Evolutionary conservation across 1,140 invertebrate genomes (phyloP).

Genomic region (Latrodectus geometricus): DNA sequence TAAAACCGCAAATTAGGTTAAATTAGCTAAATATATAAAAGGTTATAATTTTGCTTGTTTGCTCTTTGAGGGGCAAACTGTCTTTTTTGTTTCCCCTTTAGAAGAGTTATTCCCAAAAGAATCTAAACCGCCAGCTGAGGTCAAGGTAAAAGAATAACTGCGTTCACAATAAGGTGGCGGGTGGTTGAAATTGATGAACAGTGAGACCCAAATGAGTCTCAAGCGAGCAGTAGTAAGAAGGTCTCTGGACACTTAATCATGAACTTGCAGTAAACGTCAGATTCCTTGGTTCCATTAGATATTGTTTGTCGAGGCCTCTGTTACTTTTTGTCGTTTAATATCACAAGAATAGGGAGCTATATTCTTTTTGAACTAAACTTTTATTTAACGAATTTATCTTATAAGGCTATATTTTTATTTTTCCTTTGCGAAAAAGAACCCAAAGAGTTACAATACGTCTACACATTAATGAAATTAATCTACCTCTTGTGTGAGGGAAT

Average conservation of each 20-base stretch:
- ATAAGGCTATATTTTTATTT: too few relatives aligned
- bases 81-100: background rate
- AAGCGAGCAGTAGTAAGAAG: constrained; percentile 32
- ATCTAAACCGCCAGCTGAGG: background rate
- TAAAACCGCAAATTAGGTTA: background rate
- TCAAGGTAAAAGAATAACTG: constrained; percentile 20
- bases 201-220: constrained; percentile 51
- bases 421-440: too few relatives aligned
- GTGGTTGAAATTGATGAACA: constrained; percentile 52
- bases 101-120: background rate
- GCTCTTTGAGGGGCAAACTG: background rate
- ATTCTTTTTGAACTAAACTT: too few relatives aligned
- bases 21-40: background rate
- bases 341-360: too few relatives aligned
- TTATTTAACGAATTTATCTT: too few relatives aligned
- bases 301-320: background rate
- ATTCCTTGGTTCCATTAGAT: background rate
- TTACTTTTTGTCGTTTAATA: background rate
- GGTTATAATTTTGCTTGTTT: background rate
- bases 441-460: too few relatives aligned
- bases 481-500: too few relatives aligned
- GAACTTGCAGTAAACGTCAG: constrained; percentile 41
- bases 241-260: constrained; percentile 49
- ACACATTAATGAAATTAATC: too few relatives aligned
- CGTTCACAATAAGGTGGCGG: constrained; percentile 5